Conservation (phyloP, 2,797 vertebrate species). For the Choloepus didactylus region DNA sequence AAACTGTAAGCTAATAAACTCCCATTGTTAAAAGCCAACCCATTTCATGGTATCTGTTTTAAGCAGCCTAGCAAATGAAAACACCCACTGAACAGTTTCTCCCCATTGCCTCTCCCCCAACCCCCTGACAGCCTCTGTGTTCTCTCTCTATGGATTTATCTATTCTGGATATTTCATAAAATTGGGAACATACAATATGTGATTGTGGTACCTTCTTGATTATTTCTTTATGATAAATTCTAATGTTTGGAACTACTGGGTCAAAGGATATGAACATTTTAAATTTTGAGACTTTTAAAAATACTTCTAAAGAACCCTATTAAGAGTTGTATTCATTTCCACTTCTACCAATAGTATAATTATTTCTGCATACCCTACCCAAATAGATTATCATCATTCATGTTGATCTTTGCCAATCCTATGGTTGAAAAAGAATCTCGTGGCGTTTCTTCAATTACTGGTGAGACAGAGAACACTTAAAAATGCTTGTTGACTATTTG, state of each 20-base stretch:
- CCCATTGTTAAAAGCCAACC: no score
- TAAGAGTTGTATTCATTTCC: not conserved
- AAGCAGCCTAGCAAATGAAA: no score
- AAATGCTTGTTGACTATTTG: not conserved
- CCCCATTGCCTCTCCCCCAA: no score
- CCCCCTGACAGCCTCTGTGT: no score
- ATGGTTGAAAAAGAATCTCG: constrained; percentile 25
- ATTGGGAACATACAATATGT: no score
- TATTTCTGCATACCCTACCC: not conserved
- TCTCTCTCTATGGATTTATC: no score
- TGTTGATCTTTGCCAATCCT: not conserved
- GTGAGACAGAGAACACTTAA: not conserved
- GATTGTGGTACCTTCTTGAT: not conserved
- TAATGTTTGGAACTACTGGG: not conserved
- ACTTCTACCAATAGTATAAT: not conserved
- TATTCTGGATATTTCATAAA: no score
- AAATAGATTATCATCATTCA: not conserved
- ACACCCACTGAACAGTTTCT: no score
- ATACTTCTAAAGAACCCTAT: not conserved
- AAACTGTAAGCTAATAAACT: no score
- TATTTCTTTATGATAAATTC: constrained; percentile 41
- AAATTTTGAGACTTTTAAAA: not conserved
- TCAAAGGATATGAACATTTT: not conserved
- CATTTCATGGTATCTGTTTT: no score
- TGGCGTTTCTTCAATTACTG: not conserved